A percentile compares a stretch with the other conserved stretches of the same genome.
phyloP scores from a whole-genome alignment of 2,113 vertebrate genomes.

The Brienomyrus brachyistius region DNA sequence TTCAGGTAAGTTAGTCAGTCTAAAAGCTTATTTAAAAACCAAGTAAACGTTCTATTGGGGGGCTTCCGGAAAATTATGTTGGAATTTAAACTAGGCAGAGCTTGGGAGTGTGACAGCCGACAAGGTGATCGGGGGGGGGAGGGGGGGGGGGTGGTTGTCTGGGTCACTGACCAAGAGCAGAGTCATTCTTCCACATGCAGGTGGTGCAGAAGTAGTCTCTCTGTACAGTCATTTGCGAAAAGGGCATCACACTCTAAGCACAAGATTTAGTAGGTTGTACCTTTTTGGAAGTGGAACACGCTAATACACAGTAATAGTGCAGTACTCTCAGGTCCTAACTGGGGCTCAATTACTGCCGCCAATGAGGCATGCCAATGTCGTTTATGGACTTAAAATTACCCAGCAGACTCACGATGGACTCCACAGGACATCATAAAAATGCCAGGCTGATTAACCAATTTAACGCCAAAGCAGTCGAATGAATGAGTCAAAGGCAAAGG shows the following conservation, averaged over 20 bases:
- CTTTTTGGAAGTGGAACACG: neutral
- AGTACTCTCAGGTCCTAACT: neutral
- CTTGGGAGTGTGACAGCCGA: neutral
- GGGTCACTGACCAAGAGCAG: neutral
- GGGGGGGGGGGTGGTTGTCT: neutral
- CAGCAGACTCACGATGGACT: neutral
- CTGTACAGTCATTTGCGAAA: neutral
- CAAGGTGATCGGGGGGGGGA: neutral
- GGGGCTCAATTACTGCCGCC: neutral
- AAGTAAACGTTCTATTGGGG: neutral
- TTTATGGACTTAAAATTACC: constrained; percentile 11
- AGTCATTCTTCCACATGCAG: neutral
- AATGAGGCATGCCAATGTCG: neutral
- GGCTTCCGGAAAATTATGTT: neutral
- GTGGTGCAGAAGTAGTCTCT: neutral
- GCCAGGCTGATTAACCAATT: neutral
- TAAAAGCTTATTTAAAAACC: neutral
- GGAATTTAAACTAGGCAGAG: neutral
- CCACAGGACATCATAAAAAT: neutral
- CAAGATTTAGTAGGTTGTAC: neutral
- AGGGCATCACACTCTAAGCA: neutral
- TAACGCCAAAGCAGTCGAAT: neutral
- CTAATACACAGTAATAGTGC: neutral
- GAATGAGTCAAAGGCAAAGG: neutral
- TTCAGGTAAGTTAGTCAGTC: neutral